Conservation (phyloP, 2,113 vertebrate genomes). For the Pachycephala philippinensis region DNA sequence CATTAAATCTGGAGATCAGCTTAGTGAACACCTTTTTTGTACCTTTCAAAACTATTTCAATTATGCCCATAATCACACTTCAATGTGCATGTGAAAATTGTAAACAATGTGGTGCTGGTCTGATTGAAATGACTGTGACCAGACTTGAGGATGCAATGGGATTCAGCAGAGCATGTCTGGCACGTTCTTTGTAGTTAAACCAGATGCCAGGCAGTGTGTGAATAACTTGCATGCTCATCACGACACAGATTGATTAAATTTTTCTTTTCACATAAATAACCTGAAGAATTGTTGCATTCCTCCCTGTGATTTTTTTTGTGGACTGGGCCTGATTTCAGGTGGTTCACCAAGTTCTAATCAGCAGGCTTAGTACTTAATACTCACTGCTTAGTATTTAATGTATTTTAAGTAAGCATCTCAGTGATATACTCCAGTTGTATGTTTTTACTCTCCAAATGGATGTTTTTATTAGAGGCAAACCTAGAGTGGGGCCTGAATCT, state of each 20-base stretch:
- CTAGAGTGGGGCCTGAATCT: background rate
- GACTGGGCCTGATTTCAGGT: background rate
- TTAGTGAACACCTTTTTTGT: background rate
- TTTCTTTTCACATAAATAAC: background rate
- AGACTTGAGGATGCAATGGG: background rate
- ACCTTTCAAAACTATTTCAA: background rate
- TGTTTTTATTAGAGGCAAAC: background rate
- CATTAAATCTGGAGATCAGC: background rate
- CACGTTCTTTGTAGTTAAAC: background rate
- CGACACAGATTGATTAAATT: background rate
- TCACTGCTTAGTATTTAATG: background rate
- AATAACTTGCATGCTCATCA: background rate
- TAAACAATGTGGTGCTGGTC: background rate
- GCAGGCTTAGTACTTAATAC: background rate
- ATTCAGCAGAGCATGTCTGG: background rate
- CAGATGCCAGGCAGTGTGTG: background rate
- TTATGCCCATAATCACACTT: background rate
- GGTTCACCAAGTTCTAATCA: background rate
- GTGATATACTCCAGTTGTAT: background rate
- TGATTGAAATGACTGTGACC: background rate
- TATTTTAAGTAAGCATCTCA: background rate
- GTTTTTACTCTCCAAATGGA: background rate
- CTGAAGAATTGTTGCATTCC: background rate
- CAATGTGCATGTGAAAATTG: background rate
- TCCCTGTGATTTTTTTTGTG: background rate